phyloP scores from a whole-genome alignment of 2,888 invertebrate species.

The Agapostemon virescens region DNA sequence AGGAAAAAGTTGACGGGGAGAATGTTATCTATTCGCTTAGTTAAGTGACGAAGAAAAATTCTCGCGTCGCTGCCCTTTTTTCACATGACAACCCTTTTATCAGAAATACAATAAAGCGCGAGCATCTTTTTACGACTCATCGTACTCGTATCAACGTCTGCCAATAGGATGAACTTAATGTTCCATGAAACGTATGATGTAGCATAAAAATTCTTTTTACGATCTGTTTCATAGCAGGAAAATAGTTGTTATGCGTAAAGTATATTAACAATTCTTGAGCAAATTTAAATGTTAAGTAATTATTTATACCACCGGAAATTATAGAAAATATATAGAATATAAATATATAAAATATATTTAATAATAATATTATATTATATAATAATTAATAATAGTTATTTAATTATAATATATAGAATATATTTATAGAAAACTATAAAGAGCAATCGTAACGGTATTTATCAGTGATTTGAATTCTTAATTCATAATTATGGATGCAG shows the following conservation, averaged over 20 bases:
- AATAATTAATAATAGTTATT: too few relatives aligned
- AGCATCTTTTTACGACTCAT: neutral
- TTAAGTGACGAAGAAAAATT: conserved; percentile 11
- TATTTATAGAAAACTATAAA: too few relatives aligned
- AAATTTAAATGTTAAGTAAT: neutral
- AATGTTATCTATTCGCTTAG: conserved; percentile 26
- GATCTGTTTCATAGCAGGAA: too few relatives aligned
- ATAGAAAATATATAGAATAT: too few relatives aligned
- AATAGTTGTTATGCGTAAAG: neutral
- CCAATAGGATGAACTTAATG: neutral
- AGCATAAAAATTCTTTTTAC: neutral
- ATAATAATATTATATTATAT: too few relatives aligned
- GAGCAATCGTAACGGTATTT: too few relatives aligned
- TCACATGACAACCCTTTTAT: neutral
- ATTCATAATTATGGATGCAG: too few relatives aligned
- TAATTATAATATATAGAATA: too few relatives aligned
- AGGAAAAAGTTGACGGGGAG: neutral
- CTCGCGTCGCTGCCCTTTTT: neutral
- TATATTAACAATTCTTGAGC: neutral
- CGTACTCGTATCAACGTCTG: neutral
- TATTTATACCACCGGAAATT: too few relatives aligned
- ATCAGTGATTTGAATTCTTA: too few relatives aligned
- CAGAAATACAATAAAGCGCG: conserved; percentile 11
- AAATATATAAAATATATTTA: too few relatives aligned
- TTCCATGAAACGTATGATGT: conserved; percentile 3